phyloP scores from a whole-genome alignment of 2,888 invertebrate genomes.

The Lymantria dispar region DNA sequence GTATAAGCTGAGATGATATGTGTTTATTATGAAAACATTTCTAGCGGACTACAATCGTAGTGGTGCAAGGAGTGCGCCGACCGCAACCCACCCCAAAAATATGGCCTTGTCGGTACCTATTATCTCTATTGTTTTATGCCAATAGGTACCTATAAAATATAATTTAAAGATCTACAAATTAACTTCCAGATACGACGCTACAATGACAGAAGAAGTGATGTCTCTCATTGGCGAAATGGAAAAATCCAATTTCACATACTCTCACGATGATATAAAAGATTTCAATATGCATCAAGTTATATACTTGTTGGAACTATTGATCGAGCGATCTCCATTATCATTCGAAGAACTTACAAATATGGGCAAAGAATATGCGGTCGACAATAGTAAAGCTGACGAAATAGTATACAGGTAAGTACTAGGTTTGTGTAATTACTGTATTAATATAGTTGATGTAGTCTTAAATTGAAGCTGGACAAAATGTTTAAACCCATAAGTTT shows the following conservation, averaged over 20 bases:
- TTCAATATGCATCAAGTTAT: slow-evolving; percentile 86
- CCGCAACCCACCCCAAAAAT: no score
- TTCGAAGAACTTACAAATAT: slow-evolving; percentile 70
- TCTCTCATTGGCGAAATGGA: slow-evolving; percentile 76
- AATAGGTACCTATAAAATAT: no score
- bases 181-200: slow-evolving; percentile 84
- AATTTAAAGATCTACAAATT: background rate
- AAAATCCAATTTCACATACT: slow-evolving; percentile 59
- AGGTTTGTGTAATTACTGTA: no score
- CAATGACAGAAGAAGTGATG: slow-evolving; percentile 84
- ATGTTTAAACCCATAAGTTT: no score
- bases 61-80: no score
- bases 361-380: slow-evolving; percentile 84
- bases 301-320: slow-evolving; percentile 86
- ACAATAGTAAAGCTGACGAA: slow-evolving; percentile 88
- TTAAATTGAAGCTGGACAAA: no score
- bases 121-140: no score
- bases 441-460: no score
- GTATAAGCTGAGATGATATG: no score
- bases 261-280: slow-evolving; percentile 71
- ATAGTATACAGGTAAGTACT: slow-evolving; percentile 75
- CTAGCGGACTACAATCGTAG: no score
- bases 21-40: no score
- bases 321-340: slow-evolving; percentile 78
- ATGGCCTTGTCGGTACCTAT: no score